Evolutionary conservation across 2,888 invertebrate genomes (phyloP).

Genomic region (Mythimna ferrago): DNA sequence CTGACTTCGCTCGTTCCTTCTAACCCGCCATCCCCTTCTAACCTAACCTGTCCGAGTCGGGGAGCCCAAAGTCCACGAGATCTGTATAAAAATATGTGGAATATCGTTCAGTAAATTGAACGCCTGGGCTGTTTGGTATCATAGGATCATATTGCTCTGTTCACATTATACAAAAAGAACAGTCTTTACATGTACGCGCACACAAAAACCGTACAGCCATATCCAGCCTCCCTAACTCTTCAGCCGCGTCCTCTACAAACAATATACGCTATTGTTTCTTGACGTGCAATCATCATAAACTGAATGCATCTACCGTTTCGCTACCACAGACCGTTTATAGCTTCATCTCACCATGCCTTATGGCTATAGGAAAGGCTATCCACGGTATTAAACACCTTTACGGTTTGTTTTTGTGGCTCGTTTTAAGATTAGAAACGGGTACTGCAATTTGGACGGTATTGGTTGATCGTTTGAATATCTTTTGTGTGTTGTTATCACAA

Average conservation of each 20-base stretch:
- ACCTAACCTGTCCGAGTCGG: no score
- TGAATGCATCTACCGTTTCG: constrained; percentile 74
- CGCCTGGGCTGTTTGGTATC: background rate
- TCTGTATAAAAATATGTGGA: no score
- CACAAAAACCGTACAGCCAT: constrained; percentile 14
- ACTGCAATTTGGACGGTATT: constrained; percentile 41
- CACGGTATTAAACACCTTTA: constrained; percentile 44
- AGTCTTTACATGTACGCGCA: background rate
- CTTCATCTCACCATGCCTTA: constrained; percentile 63
- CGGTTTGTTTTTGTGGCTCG: constrained; percentile 39
- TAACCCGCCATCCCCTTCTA: no score
- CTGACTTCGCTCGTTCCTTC: no score
- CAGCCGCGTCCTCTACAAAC: constrained; percentile 69
- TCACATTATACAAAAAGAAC: background rate
- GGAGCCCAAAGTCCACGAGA: no score
- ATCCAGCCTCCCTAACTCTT: constrained; percentile 33
- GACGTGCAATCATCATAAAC: constrained; percentile 83
- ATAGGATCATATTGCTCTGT: background rate
- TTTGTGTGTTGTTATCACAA: background rate
- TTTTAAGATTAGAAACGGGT: constrained; percentile 40
- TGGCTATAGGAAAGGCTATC: constrained; percentile 12
- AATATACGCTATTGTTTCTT: constrained; percentile 82
- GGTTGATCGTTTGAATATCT: background rate
- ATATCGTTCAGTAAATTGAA: no score
- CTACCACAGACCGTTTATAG: constrained; percentile 63